Percentiles rank a stretch among this genome's conserved stretches.
Evolutionary conservation across 64 coral and sea anemone genomes (phyloP).

Genomic region (Montipora foliosa): DNA sequence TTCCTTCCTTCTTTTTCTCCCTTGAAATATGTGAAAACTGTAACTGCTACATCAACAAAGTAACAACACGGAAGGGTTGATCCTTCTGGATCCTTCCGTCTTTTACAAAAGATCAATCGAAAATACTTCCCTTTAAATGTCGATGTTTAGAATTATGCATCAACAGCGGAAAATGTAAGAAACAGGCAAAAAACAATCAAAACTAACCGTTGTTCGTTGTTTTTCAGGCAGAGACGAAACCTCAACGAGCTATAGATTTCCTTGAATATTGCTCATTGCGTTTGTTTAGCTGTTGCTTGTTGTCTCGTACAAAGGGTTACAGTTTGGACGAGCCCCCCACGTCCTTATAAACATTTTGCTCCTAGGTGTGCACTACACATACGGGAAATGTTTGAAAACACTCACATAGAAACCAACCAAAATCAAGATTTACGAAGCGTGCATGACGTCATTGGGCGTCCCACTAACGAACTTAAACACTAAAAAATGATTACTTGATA

Average conservation of each 20-base stretch:
- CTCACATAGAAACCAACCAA: no score
- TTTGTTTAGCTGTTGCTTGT: background rate
- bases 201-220: background rate
- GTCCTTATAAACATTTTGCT: background rate
- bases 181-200: background rate
- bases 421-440: background rate
- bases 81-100: no score
- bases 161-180: background rate
- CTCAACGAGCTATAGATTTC: background rate
- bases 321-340: background rate
- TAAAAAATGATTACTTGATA: constrained; percentile 4
- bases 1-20: background rate
- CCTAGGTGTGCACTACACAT: background rate
- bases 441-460: background rate
- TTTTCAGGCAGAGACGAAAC: background rate
- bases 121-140: no score
- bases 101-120: no score
- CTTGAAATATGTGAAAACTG: background rate
- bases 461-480: background rate
- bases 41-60: background rate
- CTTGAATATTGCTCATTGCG: background rate
- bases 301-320: background rate
- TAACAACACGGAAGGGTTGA: no score
- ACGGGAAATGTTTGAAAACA: background rate
- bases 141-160: no score